Evolutionary conservation across 2,888 invertebrate species (phyloP).

Genomic region (Corythucha ciliata): DNA sequence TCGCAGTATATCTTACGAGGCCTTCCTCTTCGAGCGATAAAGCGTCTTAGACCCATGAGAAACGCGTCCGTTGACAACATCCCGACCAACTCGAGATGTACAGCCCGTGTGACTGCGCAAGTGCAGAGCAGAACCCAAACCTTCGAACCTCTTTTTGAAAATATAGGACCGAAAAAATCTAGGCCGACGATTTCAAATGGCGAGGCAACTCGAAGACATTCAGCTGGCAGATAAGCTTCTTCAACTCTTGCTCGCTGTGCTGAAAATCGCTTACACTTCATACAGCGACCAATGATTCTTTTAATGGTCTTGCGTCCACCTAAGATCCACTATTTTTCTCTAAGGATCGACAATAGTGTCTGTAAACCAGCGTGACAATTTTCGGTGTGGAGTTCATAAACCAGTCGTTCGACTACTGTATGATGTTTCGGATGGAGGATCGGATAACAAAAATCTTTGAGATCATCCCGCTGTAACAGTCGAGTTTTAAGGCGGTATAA

Average conservation of each 20-base stretch:
- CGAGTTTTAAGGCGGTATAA: conserved; percentile 7
- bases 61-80: conserved; percentile 38
- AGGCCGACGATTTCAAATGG: conserved; percentile 38
- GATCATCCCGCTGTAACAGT: background rate
- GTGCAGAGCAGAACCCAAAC: conserved; percentile 40
- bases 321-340: conserved; percentile 13
- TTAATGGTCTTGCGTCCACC: conserved; percentile 10
- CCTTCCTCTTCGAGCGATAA: conserved; percentile 38
- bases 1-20: conserved; percentile 40
- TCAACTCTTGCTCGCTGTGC: conserved; percentile 29
- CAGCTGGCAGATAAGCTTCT: conserved; percentile 35
- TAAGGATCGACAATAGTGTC: conserved; percentile 13
- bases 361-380: conserved; percentile 1
- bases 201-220: conserved; percentile 35
- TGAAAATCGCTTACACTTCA: conserved; percentile 29
- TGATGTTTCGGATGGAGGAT: conserved; percentile 13
- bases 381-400: background rate
- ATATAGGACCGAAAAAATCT: conserved; percentile 41
- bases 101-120: conserved; percentile 40
- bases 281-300: conserved; percentile 9
- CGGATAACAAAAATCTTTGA: conserved; percentile 11
- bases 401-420: conserved; percentile 1
- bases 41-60: conserved; percentile 37
- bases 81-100: conserved; percentile 40
- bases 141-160: conserved; percentile 30